Percentiles rank a stretch among this genome's conserved stretches.
These are phyloP conservation scores for Lipophrys pholis DNA, from an alignment of 2,113 vertebrate genomes.

Conservation along the genomic window DNA sequence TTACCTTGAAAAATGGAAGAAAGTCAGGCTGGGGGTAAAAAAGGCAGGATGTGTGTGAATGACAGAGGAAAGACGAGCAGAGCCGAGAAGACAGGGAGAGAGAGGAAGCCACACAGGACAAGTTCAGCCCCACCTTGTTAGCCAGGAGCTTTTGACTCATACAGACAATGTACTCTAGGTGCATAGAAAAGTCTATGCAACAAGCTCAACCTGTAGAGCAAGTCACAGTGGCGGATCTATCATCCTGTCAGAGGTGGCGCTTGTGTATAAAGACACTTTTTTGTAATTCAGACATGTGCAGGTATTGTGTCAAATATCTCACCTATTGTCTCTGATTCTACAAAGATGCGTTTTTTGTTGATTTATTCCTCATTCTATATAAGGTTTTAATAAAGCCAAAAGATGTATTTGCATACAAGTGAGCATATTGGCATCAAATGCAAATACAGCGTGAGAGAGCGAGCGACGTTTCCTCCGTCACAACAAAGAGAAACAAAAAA, in stretches of 20 bases:
- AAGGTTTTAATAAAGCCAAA: not conserved
- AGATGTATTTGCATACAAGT: not conserved
- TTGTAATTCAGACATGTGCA: not conserved
- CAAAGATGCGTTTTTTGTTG: not conserved
- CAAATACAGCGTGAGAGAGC: constrained; percentile 4
- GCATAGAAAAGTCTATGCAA: constrained; percentile 16
- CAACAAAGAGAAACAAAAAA: constrained; percentile 45
- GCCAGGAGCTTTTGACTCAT: constrained; percentile 23
- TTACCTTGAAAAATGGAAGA: constrained; percentile 34
- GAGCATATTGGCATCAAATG: constrained; percentile 6
- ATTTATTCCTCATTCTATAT: not conserved
- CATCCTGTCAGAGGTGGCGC: not conserved
- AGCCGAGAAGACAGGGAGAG: not conserved
- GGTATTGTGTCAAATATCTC: not conserved
- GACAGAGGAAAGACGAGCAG: constrained; percentile 3
- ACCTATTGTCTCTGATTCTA: not conserved
- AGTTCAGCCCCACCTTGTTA: constrained; percentile 28
- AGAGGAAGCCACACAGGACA: not conserved
- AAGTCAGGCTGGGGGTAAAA: constrained; percentile 3
- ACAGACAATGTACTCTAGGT: not conserved
- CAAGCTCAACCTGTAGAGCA: constrained; percentile 43
- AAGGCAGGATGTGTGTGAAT: not conserved
- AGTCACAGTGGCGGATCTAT: not conserved
- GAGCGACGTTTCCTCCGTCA: constrained; percentile 21
- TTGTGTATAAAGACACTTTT: not conserved